Evolutionary conservation across 1,140 invertebrate species (phyloP).

Genomic region (Pinna nobilis): DNA sequence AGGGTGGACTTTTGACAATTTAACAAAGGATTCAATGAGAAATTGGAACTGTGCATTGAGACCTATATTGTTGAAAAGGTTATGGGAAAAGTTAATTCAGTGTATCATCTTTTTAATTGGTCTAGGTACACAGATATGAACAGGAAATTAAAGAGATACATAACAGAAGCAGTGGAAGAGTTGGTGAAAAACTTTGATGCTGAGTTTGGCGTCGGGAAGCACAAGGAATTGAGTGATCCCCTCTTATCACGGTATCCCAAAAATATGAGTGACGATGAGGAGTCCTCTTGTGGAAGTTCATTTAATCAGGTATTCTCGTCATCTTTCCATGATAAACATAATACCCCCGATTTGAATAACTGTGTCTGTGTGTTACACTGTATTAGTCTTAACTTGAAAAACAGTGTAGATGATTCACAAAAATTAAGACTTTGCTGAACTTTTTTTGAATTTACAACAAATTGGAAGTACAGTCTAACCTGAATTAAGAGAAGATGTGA

Average conservation of each 20-base stretch:
- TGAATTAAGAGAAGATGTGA: too few relatives aligned
- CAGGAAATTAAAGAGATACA: slow-evolving; percentile 57
- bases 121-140: slow-evolving; percentile 64
- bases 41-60: too few relatives aligned
- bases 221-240: slow-evolving; percentile 39
- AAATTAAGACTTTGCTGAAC: neutral
- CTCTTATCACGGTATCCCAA: slow-evolving; percentile 26
- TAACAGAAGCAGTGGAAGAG: slow-evolving; percentile 61
- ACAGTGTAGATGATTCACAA: neutral
- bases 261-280: slow-evolving; percentile 67
- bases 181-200: slow-evolving; percentile 69
- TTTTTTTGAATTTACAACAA: too few relatives aligned
- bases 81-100: too few relatives aligned
- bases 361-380: neutral
- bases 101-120: too few relatives aligned
- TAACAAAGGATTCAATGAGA: too few relatives aligned
- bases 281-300: slow-evolving; percentile 67
- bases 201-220: slow-evolving; percentile 63
- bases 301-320: slow-evolving; percentile 64
- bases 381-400: neutral
- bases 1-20: too few relatives aligned
- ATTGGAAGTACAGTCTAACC: too few relatives aligned
- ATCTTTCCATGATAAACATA: neutral
- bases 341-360: too few relatives aligned
- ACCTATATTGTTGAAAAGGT: too few relatives aligned